Evolutionary conservation across 2,888 invertebrate species (phyloP).

Genomic region (Coleophora deauratella): DNA sequence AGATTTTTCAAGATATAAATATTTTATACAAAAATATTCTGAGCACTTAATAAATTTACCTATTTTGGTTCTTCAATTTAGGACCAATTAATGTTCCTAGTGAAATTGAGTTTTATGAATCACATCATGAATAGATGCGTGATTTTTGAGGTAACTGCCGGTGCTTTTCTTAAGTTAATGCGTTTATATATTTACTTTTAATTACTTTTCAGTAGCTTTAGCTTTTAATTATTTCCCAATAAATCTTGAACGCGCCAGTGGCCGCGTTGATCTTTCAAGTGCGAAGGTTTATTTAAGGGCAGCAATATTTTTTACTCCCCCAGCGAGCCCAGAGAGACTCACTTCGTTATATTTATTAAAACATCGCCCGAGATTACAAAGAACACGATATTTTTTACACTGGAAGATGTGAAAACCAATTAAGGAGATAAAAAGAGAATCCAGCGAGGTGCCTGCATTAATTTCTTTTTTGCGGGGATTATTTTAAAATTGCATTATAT

Average conservation of each 20-base stretch:
- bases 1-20: too few relatives aligned
- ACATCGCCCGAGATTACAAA: slow-evolving; percentile 73
- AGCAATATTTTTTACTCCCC: slow-evolving; percentile 65
- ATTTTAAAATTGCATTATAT: slow-evolving; percentile 75
- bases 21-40: too few relatives aligned
- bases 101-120: too few relatives aligned
- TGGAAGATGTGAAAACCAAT: slow-evolving; percentile 75
- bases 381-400: slow-evolving; percentile 74
- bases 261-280: slow-evolving; percentile 67
- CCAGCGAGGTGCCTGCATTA: slow-evolving; percentile 73
- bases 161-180: too few relatives aligned
- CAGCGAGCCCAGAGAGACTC: slow-evolving; percentile 30
- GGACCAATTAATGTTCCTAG: too few relatives aligned
- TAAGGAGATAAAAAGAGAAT: slow-evolving; percentile 74
- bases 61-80: too few relatives aligned
- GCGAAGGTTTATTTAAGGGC: slow-evolving; percentile 70
- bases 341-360: slow-evolving; percentile 75
- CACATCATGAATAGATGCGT: too few relatives aligned
- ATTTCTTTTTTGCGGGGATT: slow-evolving; percentile 74
- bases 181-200: slow-evolving; percentile 31
- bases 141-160: too few relatives aligned
- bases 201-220: slow-evolving; percentile 44
- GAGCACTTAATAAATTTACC: too few relatives aligned
- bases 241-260: slow-evolving; percentile 57
- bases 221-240: slow-evolving; percentile 66